Evolutionary conservation across 1,140 invertebrate species (phyloP).

Genomic region (Drosophila chauvacae): DNA sequence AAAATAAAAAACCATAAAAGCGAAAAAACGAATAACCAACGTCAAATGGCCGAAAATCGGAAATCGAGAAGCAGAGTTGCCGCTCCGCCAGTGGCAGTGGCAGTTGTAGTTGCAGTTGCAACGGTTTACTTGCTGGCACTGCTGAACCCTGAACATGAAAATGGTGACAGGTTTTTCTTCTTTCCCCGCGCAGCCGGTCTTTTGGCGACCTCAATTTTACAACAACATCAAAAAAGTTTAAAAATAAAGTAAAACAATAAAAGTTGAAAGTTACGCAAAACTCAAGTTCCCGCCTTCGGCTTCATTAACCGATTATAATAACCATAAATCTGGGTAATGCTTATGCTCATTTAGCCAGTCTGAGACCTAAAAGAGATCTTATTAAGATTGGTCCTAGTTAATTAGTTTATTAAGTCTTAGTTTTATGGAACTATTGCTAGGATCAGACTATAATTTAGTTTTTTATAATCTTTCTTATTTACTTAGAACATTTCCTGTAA

Average conservation of each 20-base stretch:
- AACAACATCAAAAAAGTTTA: slow-evolving; percentile 9
- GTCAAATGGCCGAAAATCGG: slow-evolving; percentile 10
- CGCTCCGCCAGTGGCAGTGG: slow-evolving; percentile 13
- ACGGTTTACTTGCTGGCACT: slow-evolving; percentile 35
- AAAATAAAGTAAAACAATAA: slow-evolving; percentile 12
- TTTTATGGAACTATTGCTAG: background rate
- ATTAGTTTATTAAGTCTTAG: background rate
- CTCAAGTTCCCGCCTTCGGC: slow-evolving; percentile 26
- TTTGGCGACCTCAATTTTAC: slow-evolving; percentile 42
- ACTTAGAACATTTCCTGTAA: too few species aligned
- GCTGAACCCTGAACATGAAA: slow-evolving; percentile 78
- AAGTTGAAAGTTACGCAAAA: slow-evolving; percentile 48
- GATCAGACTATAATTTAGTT: background rate
- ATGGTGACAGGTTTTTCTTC: slow-evolving; percentile 65
- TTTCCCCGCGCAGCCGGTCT: background rate
- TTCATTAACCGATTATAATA: slow-evolving; percentile 10
- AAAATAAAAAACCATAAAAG: background rate
- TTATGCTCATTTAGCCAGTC: slow-evolving; percentile 5
- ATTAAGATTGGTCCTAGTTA: slow-evolving; percentile 10
- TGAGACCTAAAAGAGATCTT: background rate
- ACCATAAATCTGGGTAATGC: slow-evolving; percentile 9
- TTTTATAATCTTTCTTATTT: too few species aligned
- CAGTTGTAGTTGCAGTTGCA: slow-evolving; percentile 37
- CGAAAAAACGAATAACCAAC: background rate
- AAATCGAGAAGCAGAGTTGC: slow-evolving; percentile 6